Evolutionary conservation across 1,140 invertebrate species (phyloP).

Genomic region (Eurosta solidaginis): DNA sequence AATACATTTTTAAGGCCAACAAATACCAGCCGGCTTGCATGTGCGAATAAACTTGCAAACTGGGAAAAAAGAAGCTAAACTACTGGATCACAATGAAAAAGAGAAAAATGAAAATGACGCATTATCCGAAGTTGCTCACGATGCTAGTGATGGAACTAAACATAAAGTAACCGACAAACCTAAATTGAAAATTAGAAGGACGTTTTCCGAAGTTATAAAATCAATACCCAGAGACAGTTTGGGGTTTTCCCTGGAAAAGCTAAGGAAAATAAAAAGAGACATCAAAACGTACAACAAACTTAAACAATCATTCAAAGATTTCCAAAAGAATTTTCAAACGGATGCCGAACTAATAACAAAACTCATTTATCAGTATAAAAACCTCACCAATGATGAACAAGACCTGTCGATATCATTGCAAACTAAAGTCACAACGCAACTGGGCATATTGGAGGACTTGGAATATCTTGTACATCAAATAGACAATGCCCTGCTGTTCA

Average conservation of each 20-base stretch:
- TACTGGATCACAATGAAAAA: slow-evolving; percentile 63
- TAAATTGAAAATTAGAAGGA: slow-evolving; percentile 2
- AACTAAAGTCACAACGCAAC: slow-evolving; percentile 59
- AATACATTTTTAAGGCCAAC: slow-evolving; percentile 64
- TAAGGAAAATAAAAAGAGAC: slow-evolving; percentile 51
- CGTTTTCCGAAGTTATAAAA: slow-evolving; percentile 32
- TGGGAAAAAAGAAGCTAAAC: slow-evolving; percentile 74
- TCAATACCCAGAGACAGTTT: slow-evolving; percentile 36
- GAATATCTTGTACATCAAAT: slow-evolving; percentile 78
- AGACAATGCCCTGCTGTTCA: slow-evolving; percentile 77
- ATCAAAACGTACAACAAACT: slow-evolving; percentile 68
- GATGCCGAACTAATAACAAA: slow-evolving; percentile 71
- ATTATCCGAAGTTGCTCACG: not conserved
- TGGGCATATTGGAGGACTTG: slow-evolving; percentile 68
- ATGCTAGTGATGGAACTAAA: not conserved
- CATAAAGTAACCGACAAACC: not conserved
- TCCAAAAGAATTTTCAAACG: slow-evolving; percentile 69
- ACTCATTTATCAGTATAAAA: slow-evolving; percentile 65
- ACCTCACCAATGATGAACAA: slow-evolving; percentile 44
- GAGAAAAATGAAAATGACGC: not conserved
- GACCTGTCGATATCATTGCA: slow-evolving; percentile 26
- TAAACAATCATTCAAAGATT: slow-evolving; percentile 67
- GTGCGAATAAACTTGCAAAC: slow-evolving; percentile 76
- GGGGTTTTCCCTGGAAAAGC: slow-evolving; percentile 47
- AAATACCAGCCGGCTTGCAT: slow-evolving; percentile 74